Percentiles rank a stretch among this genome's conserved stretches.
Conservation (phyloP, 2,113 vertebrate species). For the Podarcis cretensis region DNA sequence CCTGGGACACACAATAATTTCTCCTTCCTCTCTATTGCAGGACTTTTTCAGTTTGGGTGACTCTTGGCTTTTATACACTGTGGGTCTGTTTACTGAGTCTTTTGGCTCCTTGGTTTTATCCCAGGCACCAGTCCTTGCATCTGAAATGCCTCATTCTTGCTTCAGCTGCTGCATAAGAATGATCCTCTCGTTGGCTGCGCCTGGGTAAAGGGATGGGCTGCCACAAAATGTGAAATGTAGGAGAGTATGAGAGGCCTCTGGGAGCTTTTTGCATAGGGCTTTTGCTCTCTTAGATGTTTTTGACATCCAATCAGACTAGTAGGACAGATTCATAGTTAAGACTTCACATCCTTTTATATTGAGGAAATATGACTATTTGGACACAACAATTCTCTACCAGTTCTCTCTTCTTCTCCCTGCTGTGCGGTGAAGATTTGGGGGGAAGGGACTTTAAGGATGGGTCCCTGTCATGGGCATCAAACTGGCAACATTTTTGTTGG, state of each 20-base stretch:
- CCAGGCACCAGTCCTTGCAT: not conserved
- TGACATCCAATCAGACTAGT: not conserved
- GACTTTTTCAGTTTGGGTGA: not conserved
- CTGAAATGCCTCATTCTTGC: not conserved
- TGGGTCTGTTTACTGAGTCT: slow-evolving; percentile 8
- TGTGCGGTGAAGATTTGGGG: not conserved
- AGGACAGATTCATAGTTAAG: not conserved
- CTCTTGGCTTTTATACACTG: slow-evolving; percentile 11
- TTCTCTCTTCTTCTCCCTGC: not conserved
- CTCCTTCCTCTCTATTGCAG: not conserved
- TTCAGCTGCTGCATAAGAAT: slow-evolving; percentile 15
- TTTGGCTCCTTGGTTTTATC: not conserved
- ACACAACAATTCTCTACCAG: not conserved
- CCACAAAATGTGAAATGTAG: not conserved
- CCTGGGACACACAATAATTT: not conserved
- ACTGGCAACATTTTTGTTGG: too few species aligned
- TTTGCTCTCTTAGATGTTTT: not conserved
- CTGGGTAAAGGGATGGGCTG: not conserved
- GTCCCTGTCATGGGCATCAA: too few species aligned
- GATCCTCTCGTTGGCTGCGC: not conserved
- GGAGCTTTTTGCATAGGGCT: not conserved
- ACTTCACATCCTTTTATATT: not conserved
- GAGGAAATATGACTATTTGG: not conserved
- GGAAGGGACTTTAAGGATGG: not conserved
- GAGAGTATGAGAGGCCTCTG: not conserved